Evolutionary conservation across 2,113 vertebrate species (phyloP).

Genomic region (Eulacestoma nigropectus): DNA sequence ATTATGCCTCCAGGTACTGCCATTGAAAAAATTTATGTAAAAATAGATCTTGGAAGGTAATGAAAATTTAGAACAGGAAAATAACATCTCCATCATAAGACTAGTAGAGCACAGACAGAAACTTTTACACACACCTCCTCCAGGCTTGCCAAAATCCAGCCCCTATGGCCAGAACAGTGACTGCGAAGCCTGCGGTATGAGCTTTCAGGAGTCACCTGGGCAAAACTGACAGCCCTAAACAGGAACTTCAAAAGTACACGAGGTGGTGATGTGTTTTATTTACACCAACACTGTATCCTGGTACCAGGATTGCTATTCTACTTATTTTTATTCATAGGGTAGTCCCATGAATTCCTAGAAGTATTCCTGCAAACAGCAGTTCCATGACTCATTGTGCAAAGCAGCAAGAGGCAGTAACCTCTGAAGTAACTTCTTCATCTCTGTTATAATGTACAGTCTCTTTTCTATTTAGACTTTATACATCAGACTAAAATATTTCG

Average conservation of each 20-base stretch:
- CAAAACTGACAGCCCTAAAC: neutral
- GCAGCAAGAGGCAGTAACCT: neutral
- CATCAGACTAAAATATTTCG: constrained; percentile 1
- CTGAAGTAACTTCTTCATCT: neutral
- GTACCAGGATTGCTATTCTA: neutral
- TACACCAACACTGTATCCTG: neutral
- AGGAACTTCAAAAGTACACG: neutral
- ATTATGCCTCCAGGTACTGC: neutral
- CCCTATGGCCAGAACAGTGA: neutral
- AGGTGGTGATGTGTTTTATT: neutral
- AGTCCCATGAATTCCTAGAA: neutral
- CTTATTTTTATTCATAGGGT: neutral
- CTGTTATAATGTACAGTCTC: neutral
- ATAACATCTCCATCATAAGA: neutral
- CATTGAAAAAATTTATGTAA: neutral
- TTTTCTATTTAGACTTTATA: neutral
- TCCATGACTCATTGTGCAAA: neutral
- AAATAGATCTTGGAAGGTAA: neutral
- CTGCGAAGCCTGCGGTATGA: neutral
- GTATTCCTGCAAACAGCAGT: neutral
- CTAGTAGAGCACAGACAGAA: neutral
- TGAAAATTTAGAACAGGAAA: neutral
- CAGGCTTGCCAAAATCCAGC: neutral
- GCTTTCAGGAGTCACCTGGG: neutral
- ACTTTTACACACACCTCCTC: neutral